Conservation (phyloP, 2,888 invertebrate genomes). For the Lacanobia wlatinum region DNA sequence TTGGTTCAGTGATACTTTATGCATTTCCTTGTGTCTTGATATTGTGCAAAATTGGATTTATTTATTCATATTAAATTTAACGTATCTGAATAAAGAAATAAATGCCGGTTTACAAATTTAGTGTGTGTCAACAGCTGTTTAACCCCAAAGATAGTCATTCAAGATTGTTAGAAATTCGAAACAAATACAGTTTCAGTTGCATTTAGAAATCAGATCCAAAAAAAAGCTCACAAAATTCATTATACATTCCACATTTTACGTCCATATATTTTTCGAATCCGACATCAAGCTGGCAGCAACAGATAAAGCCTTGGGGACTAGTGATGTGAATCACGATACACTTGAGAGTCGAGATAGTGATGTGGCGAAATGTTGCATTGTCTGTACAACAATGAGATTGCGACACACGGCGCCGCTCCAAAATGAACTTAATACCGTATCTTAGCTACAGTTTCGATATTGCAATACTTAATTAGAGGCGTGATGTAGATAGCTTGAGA, state of each 20-base stretch:
- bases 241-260: conserved; percentile 53
- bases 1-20: conserved; percentile 6
- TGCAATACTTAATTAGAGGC: conserved; percentile 64
- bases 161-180: background rate
- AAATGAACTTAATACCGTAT: conserved; percentile 59
- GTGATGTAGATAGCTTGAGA: conserved; percentile 61
- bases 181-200: conserved; percentile 21
- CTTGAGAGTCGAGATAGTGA: conserved; percentile 62
- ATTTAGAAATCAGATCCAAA: conserved; percentile 33
- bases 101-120: background rate
- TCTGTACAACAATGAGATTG: conserved; percentile 65
- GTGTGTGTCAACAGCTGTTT: background rate
- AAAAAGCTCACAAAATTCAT: conserved; percentile 23
- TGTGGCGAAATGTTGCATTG: conserved; percentile 64
- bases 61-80: background rate
- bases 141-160: background rate
- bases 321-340: conserved; percentile 67
- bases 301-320: conserved; percentile 58
- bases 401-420: conserved; percentile 39
- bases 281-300: conserved; percentile 24
- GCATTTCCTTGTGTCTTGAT: background rate
- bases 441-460: conserved; percentile 57
- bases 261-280: conserved; percentile 29
- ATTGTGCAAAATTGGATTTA: background rate
- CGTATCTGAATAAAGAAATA: background rate